Evolutionary conservation across 2,113 vertebrate species (phyloP).

Genomic region (Globicephala melas): DNA sequence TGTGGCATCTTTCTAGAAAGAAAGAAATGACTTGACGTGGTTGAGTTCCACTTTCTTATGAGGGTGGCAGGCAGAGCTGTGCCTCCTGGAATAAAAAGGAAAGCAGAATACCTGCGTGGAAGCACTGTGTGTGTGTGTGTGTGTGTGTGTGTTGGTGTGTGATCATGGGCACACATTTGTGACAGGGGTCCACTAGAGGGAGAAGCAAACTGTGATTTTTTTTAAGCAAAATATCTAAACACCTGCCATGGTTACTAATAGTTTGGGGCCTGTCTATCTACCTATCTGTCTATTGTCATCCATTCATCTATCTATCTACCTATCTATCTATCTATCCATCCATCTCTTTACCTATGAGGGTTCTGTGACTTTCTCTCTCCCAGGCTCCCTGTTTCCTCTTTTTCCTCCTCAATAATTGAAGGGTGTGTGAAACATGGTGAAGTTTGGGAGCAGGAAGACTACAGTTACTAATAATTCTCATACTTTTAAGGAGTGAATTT

Average conservation of each 20-base stretch:
- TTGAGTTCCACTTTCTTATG: background rate
- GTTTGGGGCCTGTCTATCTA: too few relatives aligned
- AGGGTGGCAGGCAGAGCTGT: background rate
- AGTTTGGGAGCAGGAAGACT: background rate
- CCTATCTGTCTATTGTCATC: background rate
- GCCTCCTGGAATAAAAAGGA: background rate
- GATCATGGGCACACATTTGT: too few relatives aligned
- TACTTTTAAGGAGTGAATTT: background rate
- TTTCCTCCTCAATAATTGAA: background rate
- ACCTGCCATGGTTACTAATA: background rate
- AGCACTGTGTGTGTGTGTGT: background rate
- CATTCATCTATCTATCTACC: too few relatives aligned
- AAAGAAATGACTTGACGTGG: background rate
- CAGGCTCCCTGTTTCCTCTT: background rate
- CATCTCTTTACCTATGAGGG: too few relatives aligned
- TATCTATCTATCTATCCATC: background rate
- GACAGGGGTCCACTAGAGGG: background rate
- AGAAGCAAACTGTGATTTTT: background rate
- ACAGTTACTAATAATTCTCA: background rate
- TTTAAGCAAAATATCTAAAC: background rate
- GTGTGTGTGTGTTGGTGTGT: rapidly evolving
- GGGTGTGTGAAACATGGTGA: background rate
- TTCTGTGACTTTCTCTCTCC: background rate
- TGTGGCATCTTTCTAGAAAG: background rate
- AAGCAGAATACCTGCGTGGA: background rate